Evolutionary conservation across 2,113 vertebrate species (phyloP).

Genomic region (Dromiciops gliroides): DNA sequence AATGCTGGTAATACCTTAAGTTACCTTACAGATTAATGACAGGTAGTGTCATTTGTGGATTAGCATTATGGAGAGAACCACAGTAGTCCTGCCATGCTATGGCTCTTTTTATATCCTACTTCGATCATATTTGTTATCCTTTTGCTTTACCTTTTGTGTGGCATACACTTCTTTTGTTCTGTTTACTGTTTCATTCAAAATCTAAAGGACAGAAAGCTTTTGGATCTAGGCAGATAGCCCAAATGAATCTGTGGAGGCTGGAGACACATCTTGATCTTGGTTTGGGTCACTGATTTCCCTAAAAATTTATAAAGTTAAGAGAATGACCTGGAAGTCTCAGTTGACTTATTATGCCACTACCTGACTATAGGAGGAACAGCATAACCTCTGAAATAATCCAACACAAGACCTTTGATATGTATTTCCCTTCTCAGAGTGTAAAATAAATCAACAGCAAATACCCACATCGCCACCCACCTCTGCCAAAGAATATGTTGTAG

Average conservation of each 20-base stretch:
- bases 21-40: neutral
- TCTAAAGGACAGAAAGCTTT: neutral
- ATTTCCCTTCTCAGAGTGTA: conserved; percentile 24
- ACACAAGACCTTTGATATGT: conserved; percentile 8
- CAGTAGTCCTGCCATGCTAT: neutral
- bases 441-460: conserved; percentile 36
- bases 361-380: conserved; percentile 20
- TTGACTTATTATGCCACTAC: conserved; percentile 21
- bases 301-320: conserved; percentile 45
- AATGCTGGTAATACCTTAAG: neutral
- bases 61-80: conserved; percentile 17
- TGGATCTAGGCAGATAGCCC: conserved; percentile 3
- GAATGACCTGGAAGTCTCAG: neutral
- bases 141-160: conserved; percentile 33
- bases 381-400: conserved; percentile 13
- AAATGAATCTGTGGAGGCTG: neutral
- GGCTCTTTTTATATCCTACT: conserved; percentile 14
- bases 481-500: conserved; percentile 9
- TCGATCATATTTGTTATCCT: neutral
- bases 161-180: neutral
- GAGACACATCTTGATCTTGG: conserved; percentile 28
- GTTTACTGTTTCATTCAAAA: conserved; percentile 28
- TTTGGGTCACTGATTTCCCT: neutral
- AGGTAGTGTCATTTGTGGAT: conserved; percentile 31
- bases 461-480: too few species aligned